These are phyloP conservation scores for Liasis olivaceus DNA, from an alignment of 2,797 vertebrate genomes.

Conservation along the genomic window DNA sequence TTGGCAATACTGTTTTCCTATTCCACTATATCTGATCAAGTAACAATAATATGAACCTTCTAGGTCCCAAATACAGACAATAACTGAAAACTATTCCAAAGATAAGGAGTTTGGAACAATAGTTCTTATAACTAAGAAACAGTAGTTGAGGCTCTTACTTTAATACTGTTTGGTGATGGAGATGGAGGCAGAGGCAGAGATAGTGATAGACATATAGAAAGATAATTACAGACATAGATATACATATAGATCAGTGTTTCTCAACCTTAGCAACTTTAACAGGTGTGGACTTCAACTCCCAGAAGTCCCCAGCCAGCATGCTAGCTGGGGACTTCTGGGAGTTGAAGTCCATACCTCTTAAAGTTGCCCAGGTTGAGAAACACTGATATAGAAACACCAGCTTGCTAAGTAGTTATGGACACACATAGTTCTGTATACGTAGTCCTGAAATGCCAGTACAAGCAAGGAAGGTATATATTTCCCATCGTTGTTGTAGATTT, in stretches of 20 bases:
- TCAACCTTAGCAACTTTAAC: no score
- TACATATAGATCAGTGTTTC: no score
- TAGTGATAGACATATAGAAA: not conserved
- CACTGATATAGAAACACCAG: not conserved
- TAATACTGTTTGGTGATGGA: not conserved
- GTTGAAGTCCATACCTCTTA: no score
- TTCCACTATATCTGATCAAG: not conserved
- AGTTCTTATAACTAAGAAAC: not conserved
- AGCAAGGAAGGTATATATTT: no score
- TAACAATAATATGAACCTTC: not conserved
- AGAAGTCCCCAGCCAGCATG: no score
- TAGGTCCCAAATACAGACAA: not conserved
- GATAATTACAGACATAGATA: no score
- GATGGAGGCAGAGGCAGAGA: not conserved
- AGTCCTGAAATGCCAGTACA: no score
- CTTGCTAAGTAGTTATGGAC: not conserved
- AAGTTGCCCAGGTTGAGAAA: no score
- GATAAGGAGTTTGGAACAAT: not conserved
- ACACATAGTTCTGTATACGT: not conserved
- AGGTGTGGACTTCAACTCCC: no score
- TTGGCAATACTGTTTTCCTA: not conserved
- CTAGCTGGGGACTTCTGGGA: no score
- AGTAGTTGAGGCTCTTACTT: not conserved
- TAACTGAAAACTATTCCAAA: not conserved
- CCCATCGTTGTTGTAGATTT: no score